Evolutionary conservation across 2,113 vertebrate species (phyloP).

Genomic region (Oophaga pumilio): DNA sequence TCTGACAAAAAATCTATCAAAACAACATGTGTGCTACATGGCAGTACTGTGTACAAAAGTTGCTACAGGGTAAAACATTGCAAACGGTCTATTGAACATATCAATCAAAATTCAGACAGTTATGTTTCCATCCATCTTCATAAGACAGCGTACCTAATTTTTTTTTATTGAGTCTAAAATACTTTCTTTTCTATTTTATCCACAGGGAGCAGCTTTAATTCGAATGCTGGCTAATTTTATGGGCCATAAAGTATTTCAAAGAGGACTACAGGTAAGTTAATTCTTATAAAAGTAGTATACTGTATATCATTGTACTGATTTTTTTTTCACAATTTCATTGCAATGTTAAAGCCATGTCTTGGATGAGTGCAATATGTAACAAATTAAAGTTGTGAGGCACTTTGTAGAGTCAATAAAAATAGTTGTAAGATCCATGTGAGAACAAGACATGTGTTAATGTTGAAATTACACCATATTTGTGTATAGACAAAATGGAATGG

Average conservation of each 20-base stretch:
- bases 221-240: constrained; percentile 98
- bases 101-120: neutral
- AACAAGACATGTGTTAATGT: too few species aligned
- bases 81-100: neutral
- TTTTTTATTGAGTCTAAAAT: constrained; percentile 14
- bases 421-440: too few species aligned
- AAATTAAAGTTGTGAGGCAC: neutral
- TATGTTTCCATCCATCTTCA: constrained; percentile 30
- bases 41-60: neutral
- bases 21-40: neutral
- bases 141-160: constrained; percentile 10
- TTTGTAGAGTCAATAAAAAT: neutral
- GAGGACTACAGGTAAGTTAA: constrained; percentile 90
- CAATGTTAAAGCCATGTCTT: neutral
- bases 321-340: neutral
- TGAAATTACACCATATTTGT: too few species aligned
- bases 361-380: neutral
- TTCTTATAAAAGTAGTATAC: neutral
- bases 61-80: neutral
- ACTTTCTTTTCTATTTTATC: constrained; percentile 59
- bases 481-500: too few species aligned
- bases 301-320: neutral
- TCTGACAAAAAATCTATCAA: neutral
- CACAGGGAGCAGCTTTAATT: constrained; percentile 94
- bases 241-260: constrained; percentile 92